These are phyloP conservation scores for Rutpela maculata DNA, from an alignment of 2,888 invertebrate genomes.

Conservation along the genomic window DNA sequence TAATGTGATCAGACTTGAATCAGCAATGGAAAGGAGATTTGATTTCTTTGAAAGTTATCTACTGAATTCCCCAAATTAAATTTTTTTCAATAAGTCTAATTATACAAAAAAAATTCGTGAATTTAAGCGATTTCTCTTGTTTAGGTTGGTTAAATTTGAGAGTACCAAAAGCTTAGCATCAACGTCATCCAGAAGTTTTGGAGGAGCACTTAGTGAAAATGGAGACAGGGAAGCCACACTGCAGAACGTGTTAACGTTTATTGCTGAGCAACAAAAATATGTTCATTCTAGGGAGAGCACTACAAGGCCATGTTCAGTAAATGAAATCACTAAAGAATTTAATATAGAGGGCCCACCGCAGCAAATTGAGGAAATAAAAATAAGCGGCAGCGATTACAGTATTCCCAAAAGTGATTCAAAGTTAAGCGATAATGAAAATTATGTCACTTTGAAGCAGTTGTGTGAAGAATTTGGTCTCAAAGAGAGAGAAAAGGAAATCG, in stretches of 20 bases:
- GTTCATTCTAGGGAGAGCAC: constrained; percentile 77
- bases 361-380: constrained; percentile 66
- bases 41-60: too few species aligned
- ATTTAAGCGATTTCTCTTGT: constrained; percentile 21
- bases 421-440: constrained; percentile 68
- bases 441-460: constrained; percentile 72
- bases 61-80: too few species aligned
- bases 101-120: background rate
- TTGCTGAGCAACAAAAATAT: constrained; percentile 86
- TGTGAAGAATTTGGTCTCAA: constrained; percentile 69
- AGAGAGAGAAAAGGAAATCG: constrained; percentile 55
- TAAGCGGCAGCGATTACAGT: constrained; percentile 61
- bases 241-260: constrained; percentile 84
- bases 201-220: constrained; percentile 76
- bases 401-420: constrained; percentile 60
- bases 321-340: constrained; percentile 71
- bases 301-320: constrained; percentile 76
- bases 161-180: constrained; percentile 87
- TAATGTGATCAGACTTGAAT: too few species aligned
- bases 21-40: too few species aligned
- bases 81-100: too few species aligned
- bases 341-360: constrained; percentile 78
- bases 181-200: constrained; percentile 82
- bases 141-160: constrained; percentile 85
- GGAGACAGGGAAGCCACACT: constrained; percentile 82